Evolutionary conservation across 2,888 invertebrate genomes (phyloP), one percentile per base, ranked within the genome.

Genomic region (Drosophila engyochracea): DNA sequence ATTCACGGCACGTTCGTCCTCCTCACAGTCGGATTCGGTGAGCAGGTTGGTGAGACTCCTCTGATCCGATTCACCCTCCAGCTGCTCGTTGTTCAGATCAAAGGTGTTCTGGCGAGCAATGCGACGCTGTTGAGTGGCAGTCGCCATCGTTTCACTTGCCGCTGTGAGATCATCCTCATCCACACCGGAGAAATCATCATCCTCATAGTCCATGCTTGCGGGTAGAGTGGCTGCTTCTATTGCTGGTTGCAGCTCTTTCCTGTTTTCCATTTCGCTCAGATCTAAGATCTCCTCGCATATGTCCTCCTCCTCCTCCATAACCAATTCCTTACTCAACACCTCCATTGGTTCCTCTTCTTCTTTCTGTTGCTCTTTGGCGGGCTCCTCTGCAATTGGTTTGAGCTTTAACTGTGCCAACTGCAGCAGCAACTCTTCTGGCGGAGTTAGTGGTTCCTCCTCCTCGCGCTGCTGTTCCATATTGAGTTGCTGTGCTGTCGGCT

Each of bases 231-330:
- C 3, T 31, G 39, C 19, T 12, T 31, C 1, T 22, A 16, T 10
- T 7, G 9, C 3, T 37, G 52, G 7, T 30, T 37, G 41, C 30
- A n/a, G n/a, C 3, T n/a, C 33, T 41, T 30, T 59, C n/a, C 25
- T 28, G 12, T 30, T 74, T 12, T 78, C 61, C 22, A 72, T 31
- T 22, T 83, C 88, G 1, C 53, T 72, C 0, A 88, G 31, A 25
- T 80, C 89, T 0, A 90, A 71, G 30, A 93, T 92, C 79, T 93
- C 92, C 60, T 93, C 93, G 76, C 92, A 92, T 33, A 93, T 93
- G 67, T 93, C 93, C 39, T 92, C 77, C 10, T 76, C 80, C 25
- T 63, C 52, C 2, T 58, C 60, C 2, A 58, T 44, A 58, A 58
- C 16, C 58, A 58, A 41, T 19, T 58, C 58, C 44, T 31, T 58